Percentiles rank a stretch among this genome's conserved stretches.
phyloP scores from a whole-genome alignment of 2,113 vertebrate genomes.

The Carassius carassius region DNA sequence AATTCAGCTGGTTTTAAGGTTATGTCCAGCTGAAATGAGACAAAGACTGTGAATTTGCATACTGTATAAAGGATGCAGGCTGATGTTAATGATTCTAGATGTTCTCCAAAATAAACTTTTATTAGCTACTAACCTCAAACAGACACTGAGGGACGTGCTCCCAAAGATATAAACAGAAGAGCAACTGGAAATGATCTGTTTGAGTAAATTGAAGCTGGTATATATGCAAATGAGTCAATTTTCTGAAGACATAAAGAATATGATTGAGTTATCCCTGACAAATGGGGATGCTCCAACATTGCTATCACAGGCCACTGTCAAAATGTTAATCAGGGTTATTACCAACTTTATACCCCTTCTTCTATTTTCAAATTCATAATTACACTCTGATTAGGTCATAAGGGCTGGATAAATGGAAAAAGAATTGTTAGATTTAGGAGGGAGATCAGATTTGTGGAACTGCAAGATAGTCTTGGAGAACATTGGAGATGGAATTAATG shows the following conservation, averaged over 20 bases:
- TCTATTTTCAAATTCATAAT: slow-evolving; percentile 49
- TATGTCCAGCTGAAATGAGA: background rate
- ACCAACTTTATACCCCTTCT: slow-evolving; percentile 45
- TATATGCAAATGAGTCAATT: slow-evolving; percentile 54
- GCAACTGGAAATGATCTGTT: slow-evolving; percentile 31
- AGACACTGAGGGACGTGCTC: background rate
- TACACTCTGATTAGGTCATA: slow-evolving; percentile 48
- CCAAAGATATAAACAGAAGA: background rate
- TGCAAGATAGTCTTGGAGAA: slow-evolving; percentile 18
- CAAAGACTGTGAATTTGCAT: background rate
- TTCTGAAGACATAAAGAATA: slow-evolving; percentile 33
- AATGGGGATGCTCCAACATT: slow-evolving; percentile 44
- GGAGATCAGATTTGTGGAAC: slow-evolving; percentile 12
- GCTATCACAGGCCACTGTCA: slow-evolving; percentile 47
- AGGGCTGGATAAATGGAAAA: slow-evolving; percentile 46
- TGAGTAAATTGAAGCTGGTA: slow-evolving; percentile 21
- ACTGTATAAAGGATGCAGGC: background rate
- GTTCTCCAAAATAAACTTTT: slow-evolving; percentile 5
- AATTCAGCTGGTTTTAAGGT: background rate
- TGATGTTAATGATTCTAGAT: background rate
- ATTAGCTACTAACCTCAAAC: background rate
- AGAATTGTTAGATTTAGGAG: slow-evolving; percentile 24
- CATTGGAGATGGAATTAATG: slow-evolving; percentile 4
- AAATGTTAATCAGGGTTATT: slow-evolving; percentile 54
- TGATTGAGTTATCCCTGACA: slow-evolving; percentile 55